These are phyloP conservation scores for Rhorus exstirpatorius DNA, from an alignment of 2,888 invertebrate genomes.

Conservation along the genomic window DNA sequence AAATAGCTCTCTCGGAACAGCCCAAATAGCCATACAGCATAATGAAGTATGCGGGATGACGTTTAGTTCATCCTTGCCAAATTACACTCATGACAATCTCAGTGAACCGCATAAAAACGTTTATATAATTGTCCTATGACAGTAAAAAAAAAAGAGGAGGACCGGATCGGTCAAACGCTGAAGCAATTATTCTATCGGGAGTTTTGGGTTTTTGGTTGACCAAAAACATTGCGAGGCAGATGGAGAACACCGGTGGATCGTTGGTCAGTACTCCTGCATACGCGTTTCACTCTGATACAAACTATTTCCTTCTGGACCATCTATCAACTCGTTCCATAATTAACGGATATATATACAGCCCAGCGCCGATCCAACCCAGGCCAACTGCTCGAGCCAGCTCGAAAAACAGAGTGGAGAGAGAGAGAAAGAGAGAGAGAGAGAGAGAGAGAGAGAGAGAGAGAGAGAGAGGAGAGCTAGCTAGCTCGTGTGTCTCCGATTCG, in stretches of 20 bases:
- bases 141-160: no score
- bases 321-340: constrained; percentile 75
- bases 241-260: constrained; percentile 27
- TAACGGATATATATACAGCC: constrained; percentile 68
- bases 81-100: background rate
- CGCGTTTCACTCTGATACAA: constrained; percentile 27
- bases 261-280: background rate
- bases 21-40: no score
- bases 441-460: constrained; percentile 16
- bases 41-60: background rate
- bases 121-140: background rate
- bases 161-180: background rate
- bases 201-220: constrained; percentile 9
- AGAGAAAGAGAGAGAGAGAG: constrained; percentile 24
- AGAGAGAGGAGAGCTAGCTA: constrained; percentile 15
- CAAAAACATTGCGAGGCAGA: constrained; percentile 11
- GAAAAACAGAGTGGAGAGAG: background rate
- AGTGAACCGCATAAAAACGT: background rate
- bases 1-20: background rate
- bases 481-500: constrained; percentile 71
- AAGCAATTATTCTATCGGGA: constrained; percentile 34
- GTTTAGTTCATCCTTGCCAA: background rate
- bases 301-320: constrained; percentile 67
- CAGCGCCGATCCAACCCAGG: constrained; percentile 24
- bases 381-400: constrained; percentile 50